Percentiles rank a stretch among this genome's conserved stretches.
Evolutionary conservation across 2,797 vertebrate genomes (phyloP).

Genomic region (Myotis planiceps): DNA sequence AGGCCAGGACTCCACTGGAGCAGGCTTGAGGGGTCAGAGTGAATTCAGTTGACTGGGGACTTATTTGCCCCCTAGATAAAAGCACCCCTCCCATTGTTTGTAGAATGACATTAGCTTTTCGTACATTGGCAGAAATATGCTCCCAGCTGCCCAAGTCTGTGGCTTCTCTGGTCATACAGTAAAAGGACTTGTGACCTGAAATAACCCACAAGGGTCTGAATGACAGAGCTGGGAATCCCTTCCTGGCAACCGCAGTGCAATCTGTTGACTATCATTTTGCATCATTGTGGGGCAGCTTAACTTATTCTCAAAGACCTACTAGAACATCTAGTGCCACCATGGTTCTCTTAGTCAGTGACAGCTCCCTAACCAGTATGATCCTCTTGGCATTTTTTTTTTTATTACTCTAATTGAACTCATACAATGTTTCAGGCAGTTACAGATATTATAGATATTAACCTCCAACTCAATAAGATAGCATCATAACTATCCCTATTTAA

Average conservation of each 20-base stretch:
- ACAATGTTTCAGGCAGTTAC: background rate
- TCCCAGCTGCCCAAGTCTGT: slow-evolving; percentile 40
- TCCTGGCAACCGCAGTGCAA: background rate
- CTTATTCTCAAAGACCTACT: background rate
- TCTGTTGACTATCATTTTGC: slow-evolving; percentile 33
- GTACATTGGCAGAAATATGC: slow-evolving; percentile 12
- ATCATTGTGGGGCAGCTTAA: background rate
- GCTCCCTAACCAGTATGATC: background rate
- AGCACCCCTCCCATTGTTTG: background rate
- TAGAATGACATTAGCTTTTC: slow-evolving; percentile 5
- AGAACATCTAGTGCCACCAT: background rate
- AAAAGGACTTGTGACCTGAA: slow-evolving; percentile 56
- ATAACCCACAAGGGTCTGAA: slow-evolving; percentile 37
- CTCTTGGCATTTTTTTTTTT: background rate
- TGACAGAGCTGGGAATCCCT: background rate
- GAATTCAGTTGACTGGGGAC: background rate
- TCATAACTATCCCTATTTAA: background rate
- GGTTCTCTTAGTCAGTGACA: background rate
- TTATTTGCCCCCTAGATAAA: background rate
- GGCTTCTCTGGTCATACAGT: slow-evolving; percentile 44
- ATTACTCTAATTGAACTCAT: background rate
- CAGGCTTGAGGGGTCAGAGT: background rate
- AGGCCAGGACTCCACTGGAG: background rate
- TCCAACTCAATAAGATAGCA: background rate
- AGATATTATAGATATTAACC: background rate